phyloP scores from a whole-genome alignment of 1,140 invertebrate genomes.

The Pomacea maculata region DNA sequence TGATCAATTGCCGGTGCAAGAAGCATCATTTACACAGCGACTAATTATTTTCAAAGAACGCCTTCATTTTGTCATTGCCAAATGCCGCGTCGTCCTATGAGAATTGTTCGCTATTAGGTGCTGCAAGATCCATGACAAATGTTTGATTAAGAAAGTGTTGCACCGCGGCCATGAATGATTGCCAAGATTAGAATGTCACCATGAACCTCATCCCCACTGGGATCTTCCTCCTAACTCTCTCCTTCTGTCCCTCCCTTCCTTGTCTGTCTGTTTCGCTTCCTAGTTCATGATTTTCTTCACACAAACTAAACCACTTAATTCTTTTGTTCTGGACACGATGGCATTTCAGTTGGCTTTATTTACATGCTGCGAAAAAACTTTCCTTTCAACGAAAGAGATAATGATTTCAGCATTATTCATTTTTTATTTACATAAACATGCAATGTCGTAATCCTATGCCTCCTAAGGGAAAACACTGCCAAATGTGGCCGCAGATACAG shows the following conservation, averaged over 20 bases:
- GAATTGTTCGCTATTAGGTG: no score
- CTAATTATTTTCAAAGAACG: no score
- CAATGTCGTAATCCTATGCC: not conserved
- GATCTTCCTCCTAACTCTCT: not conserved
- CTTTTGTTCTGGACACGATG: not conserved
- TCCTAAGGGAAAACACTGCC: not conserved
- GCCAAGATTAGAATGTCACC: no score
- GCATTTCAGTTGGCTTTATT: not conserved
- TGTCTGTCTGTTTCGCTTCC: not conserved
- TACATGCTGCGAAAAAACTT: not conserved
- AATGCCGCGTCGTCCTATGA: no score
- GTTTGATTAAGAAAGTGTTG: no score
- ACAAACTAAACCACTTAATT: not conserved
- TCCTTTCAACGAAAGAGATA: not conserved
- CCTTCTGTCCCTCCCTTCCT: not conserved
- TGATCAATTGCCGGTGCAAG: no score
- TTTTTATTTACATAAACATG: not conserved
- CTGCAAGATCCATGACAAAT: no score
- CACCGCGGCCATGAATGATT: no score
- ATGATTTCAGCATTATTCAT: not conserved
- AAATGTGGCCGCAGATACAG: not conserved
- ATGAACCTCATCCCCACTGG: no score
- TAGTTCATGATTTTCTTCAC: not conserved
- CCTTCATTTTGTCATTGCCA: no score
- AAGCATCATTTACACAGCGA: no score